A percentile compares a stretch with the other conserved stretches of the same genome.
Evolutionary conservation across 1,140 invertebrate species (phyloP).

Genomic region (Drosophila yakuba): DNA sequence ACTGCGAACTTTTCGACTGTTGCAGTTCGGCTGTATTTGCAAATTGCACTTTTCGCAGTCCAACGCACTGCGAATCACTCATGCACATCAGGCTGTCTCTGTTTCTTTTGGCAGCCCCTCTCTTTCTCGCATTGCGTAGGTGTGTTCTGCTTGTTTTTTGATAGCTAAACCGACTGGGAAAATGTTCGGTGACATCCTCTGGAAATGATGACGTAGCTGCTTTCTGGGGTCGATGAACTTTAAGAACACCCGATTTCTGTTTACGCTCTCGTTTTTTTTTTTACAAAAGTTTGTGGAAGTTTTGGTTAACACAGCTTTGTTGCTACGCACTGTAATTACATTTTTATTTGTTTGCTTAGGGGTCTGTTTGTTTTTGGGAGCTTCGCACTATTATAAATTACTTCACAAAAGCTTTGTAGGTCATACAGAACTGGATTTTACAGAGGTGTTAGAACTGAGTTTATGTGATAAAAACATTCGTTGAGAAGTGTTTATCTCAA

Average conservation of each 20-base stretch:
- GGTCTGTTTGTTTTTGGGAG: slow-evolving; percentile 11
- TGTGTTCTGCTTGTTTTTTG: slow-evolving; percentile 59
- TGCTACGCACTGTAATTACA: slow-evolving; percentile 9
- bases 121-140: slow-evolving; percentile 30
- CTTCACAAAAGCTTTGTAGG: slow-evolving; percentile 8
- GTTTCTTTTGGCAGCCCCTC: neutral
- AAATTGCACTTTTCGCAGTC: slow-evolving; percentile 20
- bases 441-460: slow-evolving; percentile 20
- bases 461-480: neutral
- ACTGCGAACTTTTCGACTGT: slow-evolving; percentile 35
- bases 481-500: neutral
- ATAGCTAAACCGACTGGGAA: slow-evolving; percentile 53
- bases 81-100: slow-evolving; percentile 44
- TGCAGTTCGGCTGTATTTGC: slow-evolving; percentile 47
- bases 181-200: slow-evolving; percentile 39
- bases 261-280: slow-evolving; percentile 41
- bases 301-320: slow-evolving; percentile 25
- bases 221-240: slow-evolving; percentile 65
- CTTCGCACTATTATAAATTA: slow-evolving; percentile 48
- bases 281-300: slow-evolving; percentile 33
- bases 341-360: slow-evolving; percentile 32
- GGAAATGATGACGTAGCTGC: slow-evolving; percentile 48
- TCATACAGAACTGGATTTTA: neutral
- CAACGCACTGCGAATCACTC: slow-evolving; percentile 57
- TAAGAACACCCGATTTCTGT: slow-evolving; percentile 58